A percentile compares a stretch with the other conserved stretches of the same genome.
phyloP scores from a whole-genome alignment of 2,113 vertebrate species.

The Oryzias celebensis region DNA sequence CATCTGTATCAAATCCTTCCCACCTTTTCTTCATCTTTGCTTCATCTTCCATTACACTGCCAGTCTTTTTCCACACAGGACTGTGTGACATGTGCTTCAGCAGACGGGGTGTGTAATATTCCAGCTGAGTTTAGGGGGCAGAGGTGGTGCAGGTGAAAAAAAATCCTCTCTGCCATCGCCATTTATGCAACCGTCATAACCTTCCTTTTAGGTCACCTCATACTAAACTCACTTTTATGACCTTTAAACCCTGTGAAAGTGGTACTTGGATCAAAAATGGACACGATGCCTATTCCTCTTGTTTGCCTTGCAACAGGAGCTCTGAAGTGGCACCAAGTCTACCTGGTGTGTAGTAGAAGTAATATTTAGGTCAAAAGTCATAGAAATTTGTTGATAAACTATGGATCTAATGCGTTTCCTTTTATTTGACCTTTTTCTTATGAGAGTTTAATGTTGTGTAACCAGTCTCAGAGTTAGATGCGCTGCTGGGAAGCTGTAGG shows the following conservation, averaged over 20 bases:
- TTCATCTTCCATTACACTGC: slow-evolving; percentile 16
- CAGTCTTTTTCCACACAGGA: slow-evolving; percentile 58
- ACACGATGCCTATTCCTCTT: no score
- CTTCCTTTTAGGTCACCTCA: slow-evolving; percentile 10
- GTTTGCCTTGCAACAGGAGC: no score
- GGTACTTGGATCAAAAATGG: not conserved
- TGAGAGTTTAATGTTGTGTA: no score
- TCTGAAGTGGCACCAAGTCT: no score
- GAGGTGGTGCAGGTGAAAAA: slow-evolving; percentile 51
- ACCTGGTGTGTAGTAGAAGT: no score
- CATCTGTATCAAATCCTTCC: slow-evolving; percentile 39
- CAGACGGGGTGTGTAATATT: slow-evolving; percentile 53
- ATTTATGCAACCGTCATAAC: slow-evolving; percentile 45
- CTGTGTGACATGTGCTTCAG: slow-evolving; percentile 75
- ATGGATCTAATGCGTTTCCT: no score
- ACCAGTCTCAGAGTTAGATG: no score
- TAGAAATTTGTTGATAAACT: no score
- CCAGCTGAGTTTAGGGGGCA: slow-evolving; percentile 64
- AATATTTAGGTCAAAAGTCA: no score
- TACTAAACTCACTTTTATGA: slow-evolving; percentile 9
- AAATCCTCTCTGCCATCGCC: slow-evolving; percentile 43
- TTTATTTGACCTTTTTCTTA: no score
- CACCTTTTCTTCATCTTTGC: slow-evolving; percentile 40
- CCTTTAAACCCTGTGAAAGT: slow-evolving; percentile 17
- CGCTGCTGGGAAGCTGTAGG: no score